A percentile compares a stretch with the other conserved stretches of the same genome.
phyloP scores from a whole-genome alignment of 2,888 invertebrate species.

The Barypeithes pellucidus region DNA sequence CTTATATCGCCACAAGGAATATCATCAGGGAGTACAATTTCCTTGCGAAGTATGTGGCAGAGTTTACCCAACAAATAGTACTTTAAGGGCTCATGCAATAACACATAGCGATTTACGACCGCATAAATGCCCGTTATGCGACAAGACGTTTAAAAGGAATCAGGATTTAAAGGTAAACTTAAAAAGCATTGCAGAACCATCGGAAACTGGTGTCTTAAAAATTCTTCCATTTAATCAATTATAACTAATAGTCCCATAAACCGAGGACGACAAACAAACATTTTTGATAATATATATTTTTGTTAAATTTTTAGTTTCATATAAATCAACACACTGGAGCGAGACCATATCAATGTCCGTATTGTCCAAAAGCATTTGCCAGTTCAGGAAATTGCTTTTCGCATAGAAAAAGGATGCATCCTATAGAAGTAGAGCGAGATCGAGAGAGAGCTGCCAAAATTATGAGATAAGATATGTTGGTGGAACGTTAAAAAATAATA shows the following conservation, averaged over 20 bases:
- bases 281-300: background rate
- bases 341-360: conserved; percentile 82
- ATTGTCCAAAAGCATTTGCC: conserved; percentile 81
- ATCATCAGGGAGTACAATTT: conserved; percentile 74
- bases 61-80: conserved; percentile 80
- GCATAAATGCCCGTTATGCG: conserved; percentile 79
- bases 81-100: conserved; percentile 80
- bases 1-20: conserved; percentile 77
- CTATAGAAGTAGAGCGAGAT: conserved; percentile 75
- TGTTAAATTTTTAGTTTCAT: conserved; percentile 76
- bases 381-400: conserved; percentile 84
- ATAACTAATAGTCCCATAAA: too few relatives aligned
- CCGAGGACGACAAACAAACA: too few relatives aligned
- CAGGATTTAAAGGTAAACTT: conserved; percentile 81
- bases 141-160: conserved; percentile 82
- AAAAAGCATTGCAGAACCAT: too few relatives aligned
- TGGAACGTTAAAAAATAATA: background rate
- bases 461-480: conserved; percentile 69
- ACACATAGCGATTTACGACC: conserved; percentile 81
- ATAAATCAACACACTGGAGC: conserved; percentile 85
- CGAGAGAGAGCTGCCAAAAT: conserved; percentile 73
- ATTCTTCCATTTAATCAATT: too few relatives aligned
- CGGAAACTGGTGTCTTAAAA: too few relatives aligned
- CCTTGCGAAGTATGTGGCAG: conserved; percentile 80
- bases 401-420: conserved; percentile 82